phyloP scores from a whole-genome alignment of 2,888 invertebrate species.

The Escarpia spicata region DNA sequence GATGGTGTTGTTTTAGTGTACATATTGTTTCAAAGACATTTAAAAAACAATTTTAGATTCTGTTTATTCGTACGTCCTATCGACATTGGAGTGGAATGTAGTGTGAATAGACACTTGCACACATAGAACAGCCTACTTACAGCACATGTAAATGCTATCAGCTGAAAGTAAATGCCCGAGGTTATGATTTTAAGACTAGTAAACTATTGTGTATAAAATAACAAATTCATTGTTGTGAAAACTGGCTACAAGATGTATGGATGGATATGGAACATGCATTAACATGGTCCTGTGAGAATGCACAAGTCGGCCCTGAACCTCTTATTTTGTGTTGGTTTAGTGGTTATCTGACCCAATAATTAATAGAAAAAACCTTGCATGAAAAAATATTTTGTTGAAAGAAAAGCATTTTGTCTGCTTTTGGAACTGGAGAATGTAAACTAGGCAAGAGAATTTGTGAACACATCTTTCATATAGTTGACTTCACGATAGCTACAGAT shows the following conservation, averaged over 20 bases:
- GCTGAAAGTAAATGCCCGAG: background rate
- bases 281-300: background rate
- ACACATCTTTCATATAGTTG: background rate
- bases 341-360: background rate
- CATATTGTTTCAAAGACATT: background rate
- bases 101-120: background rate
- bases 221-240: background rate
- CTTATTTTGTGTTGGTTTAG: background rate
- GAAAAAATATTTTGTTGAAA: background rate
- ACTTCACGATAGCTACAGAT: background rate
- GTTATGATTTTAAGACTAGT: background rate
- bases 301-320: background rate
- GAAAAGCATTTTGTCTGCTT: background rate
- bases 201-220: background rate
- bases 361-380: background rate
- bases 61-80: background rate
- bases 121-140: background rate
- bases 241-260: background rate
- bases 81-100: background rate
- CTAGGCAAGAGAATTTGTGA: background rate
- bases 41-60: no score
- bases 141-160: background rate
- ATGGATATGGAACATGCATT: background rate
- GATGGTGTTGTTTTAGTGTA: background rate
- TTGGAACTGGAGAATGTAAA: background rate